Evolutionary conservation across 2,888 invertebrate species (phyloP).

Genomic region (Neelides folsomi): DNA sequence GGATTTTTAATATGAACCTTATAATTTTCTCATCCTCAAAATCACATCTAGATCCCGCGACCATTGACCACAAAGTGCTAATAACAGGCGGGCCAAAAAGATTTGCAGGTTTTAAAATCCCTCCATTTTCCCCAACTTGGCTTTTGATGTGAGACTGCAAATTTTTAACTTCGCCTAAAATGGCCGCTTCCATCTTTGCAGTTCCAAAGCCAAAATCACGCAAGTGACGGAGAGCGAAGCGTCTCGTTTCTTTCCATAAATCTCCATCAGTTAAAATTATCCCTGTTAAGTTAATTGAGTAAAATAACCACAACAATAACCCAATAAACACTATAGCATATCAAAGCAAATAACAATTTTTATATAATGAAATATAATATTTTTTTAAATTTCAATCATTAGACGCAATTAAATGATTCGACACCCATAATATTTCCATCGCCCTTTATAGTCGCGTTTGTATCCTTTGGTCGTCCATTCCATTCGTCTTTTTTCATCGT

Average conservation of each 20-base stretch:
- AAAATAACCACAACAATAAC: no score
- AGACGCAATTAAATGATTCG: no score
- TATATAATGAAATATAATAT: not conserved
- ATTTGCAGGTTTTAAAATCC: conserved; percentile 13
- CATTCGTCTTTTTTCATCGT: conserved; percentile 22
- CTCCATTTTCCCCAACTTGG: conserved; percentile 4
- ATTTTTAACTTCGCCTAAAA: conserved; percentile 15
- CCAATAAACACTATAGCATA: not conserved
- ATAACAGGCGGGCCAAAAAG: conserved; percentile 21
- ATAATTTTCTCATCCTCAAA: conserved; percentile 14
- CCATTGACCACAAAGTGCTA: conserved; percentile 19
- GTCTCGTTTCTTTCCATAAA: conserved; percentile 19
- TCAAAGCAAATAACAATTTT: conserved; percentile 1
- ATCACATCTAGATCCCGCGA: conserved; percentile 14
- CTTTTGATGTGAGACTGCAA: conserved; percentile 9
- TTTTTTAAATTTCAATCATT: not conserved
- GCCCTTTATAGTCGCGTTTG: conserved; percentile 16
- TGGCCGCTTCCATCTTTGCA: conserved; percentile 18
- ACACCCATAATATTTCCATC: no score
- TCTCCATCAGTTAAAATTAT: conserved; percentile 20
- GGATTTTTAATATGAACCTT: not conserved
- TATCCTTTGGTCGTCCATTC: conserved; percentile 18
- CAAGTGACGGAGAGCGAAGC: conserved; percentile 17
- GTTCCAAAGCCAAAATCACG: conserved; percentile 22
- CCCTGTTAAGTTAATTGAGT: not conserved